phyloP scores from a whole-genome alignment of 2,113 vertebrate species.

The Pholis gunnellus region DNA sequence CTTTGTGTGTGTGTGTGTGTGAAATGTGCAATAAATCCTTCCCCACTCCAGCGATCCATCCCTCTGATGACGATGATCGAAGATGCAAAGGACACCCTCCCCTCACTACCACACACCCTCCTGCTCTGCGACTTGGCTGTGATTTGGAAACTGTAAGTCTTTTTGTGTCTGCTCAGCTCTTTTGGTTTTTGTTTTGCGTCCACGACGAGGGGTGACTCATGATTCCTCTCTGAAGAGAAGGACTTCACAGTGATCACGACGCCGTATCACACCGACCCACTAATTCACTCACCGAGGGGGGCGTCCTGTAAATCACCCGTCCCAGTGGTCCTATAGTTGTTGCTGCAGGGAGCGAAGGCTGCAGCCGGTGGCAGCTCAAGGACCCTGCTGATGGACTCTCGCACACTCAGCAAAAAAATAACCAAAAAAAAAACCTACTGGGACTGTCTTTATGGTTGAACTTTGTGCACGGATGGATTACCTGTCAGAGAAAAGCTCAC shows the following conservation, averaged over 20 bases:
- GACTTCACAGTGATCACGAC: conserved; percentile 38
- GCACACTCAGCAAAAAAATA: conserved; percentile 59
- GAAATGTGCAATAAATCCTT: conserved; percentile 57
- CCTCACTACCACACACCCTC: conserved; percentile 11
- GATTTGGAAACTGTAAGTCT: conserved; percentile 49
- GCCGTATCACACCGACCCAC: conserved; percentile 33
- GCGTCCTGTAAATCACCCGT: conserved; percentile 65
- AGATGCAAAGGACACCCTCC: conserved; percentile 55
- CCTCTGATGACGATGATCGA: conserved; percentile 63
- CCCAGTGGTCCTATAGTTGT: conserved; percentile 16
- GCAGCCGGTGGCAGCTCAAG: conserved; percentile 69
- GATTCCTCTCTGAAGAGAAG: conserved; percentile 40
- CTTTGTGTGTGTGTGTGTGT: conserved; percentile 23
- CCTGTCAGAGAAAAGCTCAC: conserved; percentile 56
- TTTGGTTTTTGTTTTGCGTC: conserved; percentile 19
- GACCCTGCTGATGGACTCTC: conserved; percentile 64
- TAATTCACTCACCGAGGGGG: conserved; percentile 63
- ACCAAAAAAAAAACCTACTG: not conserved
- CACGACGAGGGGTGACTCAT: conserved; percentile 46
- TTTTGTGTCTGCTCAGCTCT: conserved; percentile 69
- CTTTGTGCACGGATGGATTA: conserved; percentile 48
- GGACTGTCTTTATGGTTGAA: conserved; percentile 36
- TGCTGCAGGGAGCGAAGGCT: conserved; percentile 16
- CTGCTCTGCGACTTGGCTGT: conserved; percentile 50
- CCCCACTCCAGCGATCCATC: conserved; percentile 40